These are phyloP conservation scores for Lithobates pipiens DNA, from an alignment of 2,797 vertebrate species.

Conservation along the genomic window DNA sequence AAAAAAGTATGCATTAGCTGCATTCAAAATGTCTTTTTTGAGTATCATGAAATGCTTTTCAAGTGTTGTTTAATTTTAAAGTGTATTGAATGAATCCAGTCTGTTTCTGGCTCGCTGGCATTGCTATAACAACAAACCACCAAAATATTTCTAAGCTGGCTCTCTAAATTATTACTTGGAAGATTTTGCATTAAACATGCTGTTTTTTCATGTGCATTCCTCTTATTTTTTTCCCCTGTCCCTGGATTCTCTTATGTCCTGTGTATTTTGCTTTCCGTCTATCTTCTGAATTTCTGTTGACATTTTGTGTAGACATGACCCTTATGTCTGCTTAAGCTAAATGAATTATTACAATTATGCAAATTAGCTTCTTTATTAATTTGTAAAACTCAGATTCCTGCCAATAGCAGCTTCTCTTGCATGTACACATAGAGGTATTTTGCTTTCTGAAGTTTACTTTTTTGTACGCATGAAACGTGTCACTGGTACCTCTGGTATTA, in stretches of 20 bases:
- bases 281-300: not conserved
- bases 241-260: not conserved
- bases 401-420: not conserved
- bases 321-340: not conserved
- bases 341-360: not conserved
- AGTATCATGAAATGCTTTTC: no score
- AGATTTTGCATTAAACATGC: not conserved
- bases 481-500: no score
- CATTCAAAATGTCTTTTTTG: no score
- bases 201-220: not conserved
- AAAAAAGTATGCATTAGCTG: no score
- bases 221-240: not conserved
- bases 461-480: no score
- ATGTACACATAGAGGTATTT: not conserved
- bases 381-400: not conserved
- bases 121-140: no score
- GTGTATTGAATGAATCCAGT: no score
- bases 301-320: constrained; percentile 8
- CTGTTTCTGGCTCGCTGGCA: no score
- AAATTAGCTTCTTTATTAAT: not conserved
- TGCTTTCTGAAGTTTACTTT: not conserved
- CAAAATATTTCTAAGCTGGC: no score
- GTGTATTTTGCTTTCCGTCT: not conserved
- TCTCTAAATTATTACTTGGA: no score
- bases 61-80: no score